A percentile compares a stretch with the other conserved stretches of the same genome.
These are phyloP conservation scores for Barypeithes pellucidus DNA, from an alignment of 2,888 invertebrate species.

Conservation along the genomic window DNA sequence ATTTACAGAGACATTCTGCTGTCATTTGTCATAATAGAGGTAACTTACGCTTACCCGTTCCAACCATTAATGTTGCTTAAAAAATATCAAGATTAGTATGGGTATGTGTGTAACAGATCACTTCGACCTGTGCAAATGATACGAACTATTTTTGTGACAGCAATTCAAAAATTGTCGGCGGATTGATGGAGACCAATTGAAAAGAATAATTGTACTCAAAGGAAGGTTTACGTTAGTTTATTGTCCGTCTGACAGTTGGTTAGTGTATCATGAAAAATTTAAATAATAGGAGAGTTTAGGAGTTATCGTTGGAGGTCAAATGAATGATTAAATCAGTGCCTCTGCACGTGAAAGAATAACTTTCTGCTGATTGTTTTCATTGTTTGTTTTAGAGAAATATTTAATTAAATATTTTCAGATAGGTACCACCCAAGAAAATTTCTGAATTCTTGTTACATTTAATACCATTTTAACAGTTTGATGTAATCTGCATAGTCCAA, in stretches of 20 bases:
- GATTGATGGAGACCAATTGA: too few species aligned
- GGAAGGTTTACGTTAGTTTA: too few species aligned
- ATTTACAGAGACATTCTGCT: constrained; percentile 52
- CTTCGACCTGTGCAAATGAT: constrained; percentile 23
- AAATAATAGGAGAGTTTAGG: too few species aligned
- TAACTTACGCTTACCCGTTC: constrained; percentile 83
- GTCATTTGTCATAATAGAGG: constrained; percentile 56
- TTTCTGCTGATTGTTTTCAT: too few species aligned
- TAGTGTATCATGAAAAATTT: too few species aligned
- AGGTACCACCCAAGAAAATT: background rate
- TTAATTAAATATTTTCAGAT: too few species aligned
- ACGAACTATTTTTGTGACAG: background rate
- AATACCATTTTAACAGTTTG: constrained; percentile 23
- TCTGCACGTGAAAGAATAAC: too few species aligned
- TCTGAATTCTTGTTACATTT: background rate
- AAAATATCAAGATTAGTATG: constrained; percentile 57
- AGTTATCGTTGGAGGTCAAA: too few species aligned
- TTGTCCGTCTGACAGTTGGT: too few species aligned
- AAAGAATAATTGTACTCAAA: background rate
- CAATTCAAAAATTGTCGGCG: background rate
- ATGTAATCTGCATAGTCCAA: constrained; percentile 40
- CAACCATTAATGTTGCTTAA: constrained; percentile 92
- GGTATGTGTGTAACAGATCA: constrained; percentile 31
- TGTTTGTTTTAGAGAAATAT: too few species aligned
- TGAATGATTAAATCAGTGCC: too few species aligned